Evolutionary conservation across 2,888 invertebrate species (phyloP).

Genomic region (Incurvaria masculella): DNA sequence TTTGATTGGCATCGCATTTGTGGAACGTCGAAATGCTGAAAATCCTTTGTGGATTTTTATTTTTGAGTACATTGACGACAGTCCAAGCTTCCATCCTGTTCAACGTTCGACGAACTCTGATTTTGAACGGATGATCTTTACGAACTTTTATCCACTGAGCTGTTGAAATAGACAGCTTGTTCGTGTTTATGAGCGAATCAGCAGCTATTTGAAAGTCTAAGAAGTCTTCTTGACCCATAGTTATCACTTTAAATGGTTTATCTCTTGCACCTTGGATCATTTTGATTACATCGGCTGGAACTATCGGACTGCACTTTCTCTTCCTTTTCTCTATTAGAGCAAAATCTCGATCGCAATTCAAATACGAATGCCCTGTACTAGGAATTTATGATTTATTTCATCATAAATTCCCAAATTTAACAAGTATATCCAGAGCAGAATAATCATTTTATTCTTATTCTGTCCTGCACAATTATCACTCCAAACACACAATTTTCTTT

Average conservation of each 20-base stretch:
- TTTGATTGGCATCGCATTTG: slow-evolving; percentile 8
- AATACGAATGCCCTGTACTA: slow-evolving; percentile 16
- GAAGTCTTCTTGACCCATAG: slow-evolving; percentile 11
- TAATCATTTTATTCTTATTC: slow-evolving; percentile 21
- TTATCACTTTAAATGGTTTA: slow-evolving; percentile 10
- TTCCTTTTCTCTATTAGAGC: slow-evolving; percentile 16
- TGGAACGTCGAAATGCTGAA: slow-evolving; percentile 7
- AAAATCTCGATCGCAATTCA: slow-evolving; percentile 16
- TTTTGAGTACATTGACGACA: slow-evolving; percentile 3
- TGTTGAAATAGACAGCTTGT: slow-evolving; percentile 12
- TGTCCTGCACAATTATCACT: slow-evolving; percentile 18
- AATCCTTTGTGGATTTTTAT: slow-evolving; percentile 2
- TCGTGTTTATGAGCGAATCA: slow-evolving; percentile 11
- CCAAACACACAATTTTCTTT: slow-evolving; percentile 17
- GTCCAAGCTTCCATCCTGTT: slow-evolving; percentile 10
- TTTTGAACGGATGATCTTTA: slow-evolving; percentile 1
- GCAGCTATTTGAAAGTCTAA: slow-evolving; percentile 12
- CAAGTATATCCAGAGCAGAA: slow-evolving; percentile 4
- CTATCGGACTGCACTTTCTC: slow-evolving; percentile 8
- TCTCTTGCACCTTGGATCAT: slow-evolving; percentile 12
- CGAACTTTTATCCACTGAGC: slow-evolving; percentile 10
- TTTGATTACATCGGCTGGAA: slow-evolving; percentile 12
- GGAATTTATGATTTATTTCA: slow-evolving; percentile 13
- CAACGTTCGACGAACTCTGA: slow-evolving; percentile 9
- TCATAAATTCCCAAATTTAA: slow-evolving; percentile 8